Percentiles rank a stretch among this genome's conserved stretches.
phyloP scores from a whole-genome alignment of 2,888 invertebrate genomes.

The Apantesis nais region DNA sequence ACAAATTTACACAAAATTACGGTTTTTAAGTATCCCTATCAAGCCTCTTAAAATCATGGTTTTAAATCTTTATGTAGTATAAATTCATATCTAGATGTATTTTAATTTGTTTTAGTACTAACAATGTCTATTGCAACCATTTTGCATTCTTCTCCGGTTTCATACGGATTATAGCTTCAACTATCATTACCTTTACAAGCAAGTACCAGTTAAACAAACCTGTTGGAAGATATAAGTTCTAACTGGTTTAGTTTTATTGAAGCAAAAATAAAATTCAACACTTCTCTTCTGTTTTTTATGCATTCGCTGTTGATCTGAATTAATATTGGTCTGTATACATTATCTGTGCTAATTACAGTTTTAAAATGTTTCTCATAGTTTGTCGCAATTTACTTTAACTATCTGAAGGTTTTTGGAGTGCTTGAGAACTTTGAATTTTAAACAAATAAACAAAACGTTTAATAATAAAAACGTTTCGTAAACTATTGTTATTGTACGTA shows the following conservation, averaged over 20 bases:
- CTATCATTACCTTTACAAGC: conserved; percentile 31
- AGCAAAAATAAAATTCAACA: neutral
- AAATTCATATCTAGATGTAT: neutral
- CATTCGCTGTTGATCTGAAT: neutral
- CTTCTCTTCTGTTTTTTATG: neutral
- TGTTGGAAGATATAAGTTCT: conserved; percentile 30
- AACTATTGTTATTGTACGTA: neutral
- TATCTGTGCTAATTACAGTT: neutral
- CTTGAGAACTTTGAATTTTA: neutral
- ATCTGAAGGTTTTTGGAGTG: neutral
- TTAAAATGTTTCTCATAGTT: neutral
- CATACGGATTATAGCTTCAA: conserved; percentile 48
- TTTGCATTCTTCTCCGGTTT: conserved; percentile 45
- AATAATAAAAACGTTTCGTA: neutral
- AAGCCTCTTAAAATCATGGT: neutral
- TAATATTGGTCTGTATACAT: neutral
- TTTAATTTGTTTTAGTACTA: neutral
- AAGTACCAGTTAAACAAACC: conserved; percentile 37
- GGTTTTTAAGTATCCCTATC: too few species aligned
- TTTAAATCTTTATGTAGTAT: neutral
- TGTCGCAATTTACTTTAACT: neutral
- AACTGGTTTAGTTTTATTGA: neutral
- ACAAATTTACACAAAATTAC: too few species aligned
- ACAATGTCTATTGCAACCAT: conserved; percentile 45
- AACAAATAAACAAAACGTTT: neutral